Base-by-base conservation (phyloP, 2,888 invertebrate genomes). In the Eristalinus sepulchralis region DNA sequence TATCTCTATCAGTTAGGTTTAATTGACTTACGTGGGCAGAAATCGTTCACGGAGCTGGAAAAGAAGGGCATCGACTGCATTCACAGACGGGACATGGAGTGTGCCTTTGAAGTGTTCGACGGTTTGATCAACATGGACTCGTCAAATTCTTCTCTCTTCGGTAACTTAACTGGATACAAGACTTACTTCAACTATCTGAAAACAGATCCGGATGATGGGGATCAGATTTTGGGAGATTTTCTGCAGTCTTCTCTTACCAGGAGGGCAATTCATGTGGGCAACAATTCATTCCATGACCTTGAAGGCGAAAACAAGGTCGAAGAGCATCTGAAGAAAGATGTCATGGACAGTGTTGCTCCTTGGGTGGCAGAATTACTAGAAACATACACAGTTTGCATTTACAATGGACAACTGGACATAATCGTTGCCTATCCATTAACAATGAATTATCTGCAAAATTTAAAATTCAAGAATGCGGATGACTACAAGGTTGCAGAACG, bases 331-430 rank as follows among this genome's bases (percentile, higher is more conserved):
- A 94, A 95, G 88, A 92, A 93, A 55, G 98, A 98, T 91, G 94
- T 97, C 0, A 96, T 97, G 96, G 95, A 96, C 90, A 96, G 96
- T 0, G 95, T 97, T 8, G 96, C 96, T 6, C 94, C 94, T 0
- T 95, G 95, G 94, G 93, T 97, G 75, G 93, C 95, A 0, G 95
- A 95, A 89, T 92, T 97, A 0, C 90, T 97, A 0, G 93, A 95
- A 47, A 92, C 95, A 89, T 91, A 90, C 59, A 90, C 89, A 4
- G 91, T 97, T 17, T 94, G 98, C 60, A 94, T 98, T 83, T 98
- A 98, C 91, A 98, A 96, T 90, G 98, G 98, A 0, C 98, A 98
- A 90, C 91, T 98, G 88, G 98, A 98, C 91, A 96, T 98, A 13
- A 97, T 98, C 88, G 97, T 98, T 0, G 97, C 97, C 0, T 97